phyloP scores from a whole-genome alignment of 2,113 vertebrate genomes.

The Esox niger region DNA sequence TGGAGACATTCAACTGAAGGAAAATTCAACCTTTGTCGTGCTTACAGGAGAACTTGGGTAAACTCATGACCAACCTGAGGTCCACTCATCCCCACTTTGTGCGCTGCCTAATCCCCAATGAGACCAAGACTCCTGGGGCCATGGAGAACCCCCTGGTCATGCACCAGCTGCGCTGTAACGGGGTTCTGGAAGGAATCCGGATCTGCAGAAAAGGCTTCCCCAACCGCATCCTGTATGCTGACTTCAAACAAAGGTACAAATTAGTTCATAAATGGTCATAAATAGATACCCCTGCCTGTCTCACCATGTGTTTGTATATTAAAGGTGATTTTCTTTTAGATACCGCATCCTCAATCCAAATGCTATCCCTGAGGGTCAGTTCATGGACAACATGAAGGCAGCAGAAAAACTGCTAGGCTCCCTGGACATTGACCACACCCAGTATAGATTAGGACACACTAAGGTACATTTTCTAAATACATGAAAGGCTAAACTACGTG shows the following conservation, averaged over 20 bases:
- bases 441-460: constrained; percentile 62
- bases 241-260: constrained; percentile 73
- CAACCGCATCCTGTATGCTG: constrained; percentile 74
- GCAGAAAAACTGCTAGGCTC: constrained; percentile 62
- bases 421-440: constrained; percentile 57
- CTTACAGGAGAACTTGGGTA: constrained; percentile 82
- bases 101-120: constrained; percentile 82
- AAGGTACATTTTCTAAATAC: constrained; percentile 43
- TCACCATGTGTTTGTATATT: neutral
- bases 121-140: constrained; percentile 81
- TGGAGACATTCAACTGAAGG: neutral
- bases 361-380: constrained; percentile 64
- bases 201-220: constrained; percentile 80
- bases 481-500: neutral
- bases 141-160: constrained; percentile 62
- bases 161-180: constrained; percentile 77
- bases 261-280: neutral
- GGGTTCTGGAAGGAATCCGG: constrained; percentile 72
- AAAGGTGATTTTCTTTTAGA: constrained; percentile 21
- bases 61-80: constrained; percentile 81
- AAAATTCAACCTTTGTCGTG: neutral
- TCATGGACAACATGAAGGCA: constrained; percentile 61
- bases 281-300: neutral
- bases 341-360: constrained; percentile 60
- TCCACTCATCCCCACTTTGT: constrained; percentile 83